These are phyloP conservation scores for Tauraco hartlaubi DNA, from an alignment of 2,797 vertebrate species.

Conservation along the genomic window DNA sequence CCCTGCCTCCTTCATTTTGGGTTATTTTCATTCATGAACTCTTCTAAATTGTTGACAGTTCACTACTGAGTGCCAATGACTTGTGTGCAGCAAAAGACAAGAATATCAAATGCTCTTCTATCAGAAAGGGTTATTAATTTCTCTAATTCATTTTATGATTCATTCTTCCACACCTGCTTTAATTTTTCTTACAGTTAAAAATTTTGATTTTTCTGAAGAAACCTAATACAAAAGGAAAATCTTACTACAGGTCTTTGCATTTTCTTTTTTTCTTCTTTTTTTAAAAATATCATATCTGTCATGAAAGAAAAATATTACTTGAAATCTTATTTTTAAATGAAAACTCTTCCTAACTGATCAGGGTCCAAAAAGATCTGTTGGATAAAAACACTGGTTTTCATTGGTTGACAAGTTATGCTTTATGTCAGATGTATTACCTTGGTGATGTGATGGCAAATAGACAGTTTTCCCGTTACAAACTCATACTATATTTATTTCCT, in stretches of 20 bases:
- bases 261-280: background rate
- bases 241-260: background rate
- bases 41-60: background rate
- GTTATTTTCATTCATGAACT: background rate
- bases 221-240: background rate
- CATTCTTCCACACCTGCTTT: background rate
- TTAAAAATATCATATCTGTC: background rate
- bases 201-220: background rate
- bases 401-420: background rate
- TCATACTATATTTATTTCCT: conserved; percentile 11
- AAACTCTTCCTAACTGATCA: background rate
- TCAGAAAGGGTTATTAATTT: background rate
- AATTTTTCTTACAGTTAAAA: background rate
- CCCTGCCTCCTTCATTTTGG: background rate
- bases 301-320: background rate
- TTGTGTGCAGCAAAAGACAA: background rate
- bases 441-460: background rate
- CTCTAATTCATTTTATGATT: background rate
- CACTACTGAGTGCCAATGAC: background rate
- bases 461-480: background rate
- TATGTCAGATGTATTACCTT: background rate
- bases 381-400: background rate
- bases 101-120: background rate
- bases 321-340: background rate
- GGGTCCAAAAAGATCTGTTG: background rate